Conservation (phyloP, 2,113 vertebrate species). For the Catharus fuscescens region DNA sequence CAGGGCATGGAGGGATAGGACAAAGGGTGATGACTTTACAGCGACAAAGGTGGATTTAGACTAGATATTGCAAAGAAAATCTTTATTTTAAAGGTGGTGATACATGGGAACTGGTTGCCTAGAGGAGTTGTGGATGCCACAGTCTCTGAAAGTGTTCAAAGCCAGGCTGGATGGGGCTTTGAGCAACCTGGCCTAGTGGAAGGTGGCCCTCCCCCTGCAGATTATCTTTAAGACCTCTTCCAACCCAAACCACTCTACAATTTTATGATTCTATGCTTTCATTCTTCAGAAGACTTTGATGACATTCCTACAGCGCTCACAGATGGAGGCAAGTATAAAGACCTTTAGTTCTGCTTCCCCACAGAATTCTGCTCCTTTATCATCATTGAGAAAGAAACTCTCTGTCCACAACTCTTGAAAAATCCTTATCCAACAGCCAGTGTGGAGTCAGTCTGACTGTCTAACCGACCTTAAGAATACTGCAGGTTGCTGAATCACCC, state of each 20-base stretch:
- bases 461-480: not conserved
- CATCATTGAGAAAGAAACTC: not conserved
- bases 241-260: not conserved
- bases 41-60: not conserved
- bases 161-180: not conserved
- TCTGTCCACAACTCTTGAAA: not conserved
- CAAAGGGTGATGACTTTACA: not conserved
- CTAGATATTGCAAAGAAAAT: not conserved
- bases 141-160: not conserved
- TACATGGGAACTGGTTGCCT: not conserved
- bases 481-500: not conserved
- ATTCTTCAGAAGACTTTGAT: not conserved
- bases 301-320: not conserved
- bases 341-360: not conserved
- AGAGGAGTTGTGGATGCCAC: not conserved
- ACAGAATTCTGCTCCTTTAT: not conserved
- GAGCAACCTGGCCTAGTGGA: not conserved
- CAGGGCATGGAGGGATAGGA: not conserved
- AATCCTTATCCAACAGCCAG: not conserved
- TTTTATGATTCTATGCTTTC: not conserved
- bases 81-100: not conserved
- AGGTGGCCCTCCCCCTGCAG: fast-evolving
- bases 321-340: not conserved
- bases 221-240: not conserved
- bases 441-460: not conserved